A percentile compares a stretch with the other conserved stretches of the same genome.
These are phyloP conservation scores for Lophotis ruficrista DNA, from an alignment of 2,113 vertebrate species.

Conservation along the genomic window DNA sequence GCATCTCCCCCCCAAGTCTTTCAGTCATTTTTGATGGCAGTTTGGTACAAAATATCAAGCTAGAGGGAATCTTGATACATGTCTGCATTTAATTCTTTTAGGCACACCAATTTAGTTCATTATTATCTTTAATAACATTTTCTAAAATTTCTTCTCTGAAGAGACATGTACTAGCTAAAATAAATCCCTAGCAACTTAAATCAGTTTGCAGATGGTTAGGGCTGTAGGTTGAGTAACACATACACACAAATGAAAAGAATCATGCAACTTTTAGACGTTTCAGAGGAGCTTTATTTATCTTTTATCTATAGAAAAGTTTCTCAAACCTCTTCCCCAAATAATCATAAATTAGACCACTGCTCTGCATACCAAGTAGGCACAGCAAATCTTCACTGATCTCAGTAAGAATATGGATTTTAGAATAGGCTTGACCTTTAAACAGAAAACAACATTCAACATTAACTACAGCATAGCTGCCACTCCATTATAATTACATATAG, in stretches of 20 bases:
- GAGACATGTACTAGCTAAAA: slow-evolving; percentile 2
- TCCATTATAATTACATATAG: slow-evolving; percentile 30
- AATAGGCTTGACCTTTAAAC: slow-evolving; percentile 64
- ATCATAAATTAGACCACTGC: not conserved
- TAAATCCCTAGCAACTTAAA: slow-evolving; percentile 30
- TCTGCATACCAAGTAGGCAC: slow-evolving; percentile 31
- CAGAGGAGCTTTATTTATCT: slow-evolving; percentile 37
- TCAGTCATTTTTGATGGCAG: slow-evolving; percentile 7
- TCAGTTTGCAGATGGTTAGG: slow-evolving; percentile 37
- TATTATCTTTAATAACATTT: slow-evolving; percentile 35
- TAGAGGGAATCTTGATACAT: not conserved
- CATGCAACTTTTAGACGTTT: not conserved
- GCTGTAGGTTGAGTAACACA: slow-evolving; percentile 29
- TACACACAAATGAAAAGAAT: not conserved
- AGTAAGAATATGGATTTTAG: slow-evolving; percentile 55
- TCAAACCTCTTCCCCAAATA: slow-evolving; percentile 46
- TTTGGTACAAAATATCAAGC: slow-evolving; percentile 24
- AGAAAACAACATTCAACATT: slow-evolving; percentile 48
- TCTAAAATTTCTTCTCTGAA: not conserved
- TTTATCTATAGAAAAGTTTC: slow-evolving; percentile 53
- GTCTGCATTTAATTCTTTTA: slow-evolving; percentile 29
- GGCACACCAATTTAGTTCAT: slow-evolving; percentile 24
- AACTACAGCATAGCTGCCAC: slow-evolving; percentile 41
- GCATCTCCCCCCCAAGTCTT: not conserved
- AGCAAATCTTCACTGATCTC: slow-evolving; percentile 29